Conservation (phyloP, 1,140 invertebrate genomes). For the Tyrophagus putrescentiae region DNA sequence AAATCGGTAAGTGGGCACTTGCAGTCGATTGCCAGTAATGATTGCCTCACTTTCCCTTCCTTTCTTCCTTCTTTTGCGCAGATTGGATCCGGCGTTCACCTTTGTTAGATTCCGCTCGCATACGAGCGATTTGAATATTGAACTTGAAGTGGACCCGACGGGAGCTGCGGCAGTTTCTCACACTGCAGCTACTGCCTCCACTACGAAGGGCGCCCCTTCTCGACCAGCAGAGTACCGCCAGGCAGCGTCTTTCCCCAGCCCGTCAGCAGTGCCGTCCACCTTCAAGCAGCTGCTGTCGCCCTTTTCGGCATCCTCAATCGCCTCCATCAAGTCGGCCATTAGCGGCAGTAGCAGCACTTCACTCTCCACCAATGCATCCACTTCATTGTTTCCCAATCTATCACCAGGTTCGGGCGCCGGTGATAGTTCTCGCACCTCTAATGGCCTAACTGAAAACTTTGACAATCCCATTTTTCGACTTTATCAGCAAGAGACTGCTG, state of each 20-base stretch:
- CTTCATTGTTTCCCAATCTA: neutral
- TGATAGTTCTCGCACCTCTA: neutral
- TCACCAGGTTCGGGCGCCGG: neutral
- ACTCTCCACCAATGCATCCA: neutral
- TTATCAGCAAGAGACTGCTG: neutral
- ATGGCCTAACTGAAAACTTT: neutral
- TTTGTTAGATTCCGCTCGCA: neutral
- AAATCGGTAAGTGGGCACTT: neutral
- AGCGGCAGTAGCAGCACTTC: neutral
- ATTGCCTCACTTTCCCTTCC: too few species aligned
- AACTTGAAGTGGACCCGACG: neutral
- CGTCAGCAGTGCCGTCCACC: too few species aligned
- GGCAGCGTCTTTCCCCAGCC: too few species aligned
- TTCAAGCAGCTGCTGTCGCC: too few species aligned
- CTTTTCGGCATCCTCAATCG: too few species aligned
- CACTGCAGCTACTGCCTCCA: too few species aligned
- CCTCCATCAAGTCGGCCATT: neutral
- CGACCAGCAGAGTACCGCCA: too few species aligned
- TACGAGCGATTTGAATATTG: neutral
- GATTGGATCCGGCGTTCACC: conserved; percentile 2
- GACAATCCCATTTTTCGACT: neutral
- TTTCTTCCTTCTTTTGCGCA: neutral
- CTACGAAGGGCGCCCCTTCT: too few species aligned
- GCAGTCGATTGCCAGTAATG: neutral
- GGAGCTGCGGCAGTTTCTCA: too few species aligned